phyloP scores from a whole-genome alignment of 2,113 vertebrate species.

The Callopanchax toddi region DNA sequence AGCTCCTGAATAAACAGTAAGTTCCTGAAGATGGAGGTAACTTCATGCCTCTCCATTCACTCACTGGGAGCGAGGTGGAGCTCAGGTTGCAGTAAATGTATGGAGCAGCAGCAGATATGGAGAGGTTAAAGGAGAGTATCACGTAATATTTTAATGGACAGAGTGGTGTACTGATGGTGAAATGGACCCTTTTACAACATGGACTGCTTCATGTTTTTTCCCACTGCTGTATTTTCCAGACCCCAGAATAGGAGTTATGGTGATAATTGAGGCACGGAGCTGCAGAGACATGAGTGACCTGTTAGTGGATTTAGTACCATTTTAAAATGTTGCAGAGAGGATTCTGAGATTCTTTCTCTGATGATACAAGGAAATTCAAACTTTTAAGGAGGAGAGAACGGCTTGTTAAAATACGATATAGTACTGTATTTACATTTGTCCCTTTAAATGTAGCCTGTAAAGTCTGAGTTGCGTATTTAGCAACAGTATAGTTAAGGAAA shows the following conservation, averaged over 20 bases:
- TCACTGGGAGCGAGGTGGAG: neutral
- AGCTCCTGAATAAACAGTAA: too few species aligned
- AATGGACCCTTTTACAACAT: neutral
- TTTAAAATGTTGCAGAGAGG: slow-evolving; percentile 2
- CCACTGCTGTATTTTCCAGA: neutral
- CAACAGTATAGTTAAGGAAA: too few species aligned
- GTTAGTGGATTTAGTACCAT: slow-evolving; percentile 7
- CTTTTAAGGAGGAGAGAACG: too few species aligned
- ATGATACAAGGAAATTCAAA: neutral
- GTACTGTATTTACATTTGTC: too few species aligned
- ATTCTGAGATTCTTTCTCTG: neutral
- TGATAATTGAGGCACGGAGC: slow-evolving; percentile 9
- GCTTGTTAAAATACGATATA: too few species aligned
- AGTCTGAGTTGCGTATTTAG: too few species aligned
- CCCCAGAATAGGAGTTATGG: neutral
- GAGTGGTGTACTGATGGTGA: neutral
- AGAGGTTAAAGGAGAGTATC: neutral
- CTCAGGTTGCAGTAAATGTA: neutral
- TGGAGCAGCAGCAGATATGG: neutral
- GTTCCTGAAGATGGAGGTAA: too few species aligned
- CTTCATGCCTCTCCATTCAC: slow-evolving; percentile 1
- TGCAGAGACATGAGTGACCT: slow-evolving; percentile 3
- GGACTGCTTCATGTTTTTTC: neutral
- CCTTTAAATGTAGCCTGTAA: too few species aligned
- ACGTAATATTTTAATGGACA: neutral